phyloP scores from a whole-genome alignment of 2,113 vertebrate species.

The Steatornis caripensis region DNA sequence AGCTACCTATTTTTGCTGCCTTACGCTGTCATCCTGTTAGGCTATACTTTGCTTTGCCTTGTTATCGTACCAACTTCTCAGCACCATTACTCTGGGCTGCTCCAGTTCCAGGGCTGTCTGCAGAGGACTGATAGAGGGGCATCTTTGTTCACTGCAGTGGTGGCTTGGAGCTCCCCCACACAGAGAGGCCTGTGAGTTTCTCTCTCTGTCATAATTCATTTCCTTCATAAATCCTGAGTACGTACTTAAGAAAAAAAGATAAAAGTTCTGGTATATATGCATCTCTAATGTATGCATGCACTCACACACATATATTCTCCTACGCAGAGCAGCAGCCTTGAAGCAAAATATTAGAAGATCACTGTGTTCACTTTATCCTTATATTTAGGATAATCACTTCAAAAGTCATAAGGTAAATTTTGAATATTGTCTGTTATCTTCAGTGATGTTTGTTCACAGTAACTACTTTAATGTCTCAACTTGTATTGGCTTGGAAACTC shows the following conservation, averaged over 20 bases:
- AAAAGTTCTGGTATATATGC: not conserved
- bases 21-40: constrained; percentile 35
- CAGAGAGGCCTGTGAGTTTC: not conserved
- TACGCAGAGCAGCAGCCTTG: not conserved
- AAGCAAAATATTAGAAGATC: not conserved
- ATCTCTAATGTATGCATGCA: not conserved
- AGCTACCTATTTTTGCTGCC: constrained; percentile 56
- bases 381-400: not conserved
- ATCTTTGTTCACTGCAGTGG: not conserved
- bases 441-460: not conserved
- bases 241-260: not conserved
- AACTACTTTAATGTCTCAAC: not conserved
- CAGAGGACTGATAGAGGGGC: not conserved
- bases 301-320: not conserved
- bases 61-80: constrained; percentile 31
- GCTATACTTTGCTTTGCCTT: constrained; percentile 34
- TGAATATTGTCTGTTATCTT: not conserved
- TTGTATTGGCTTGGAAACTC: not conserved
- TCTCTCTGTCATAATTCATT: not conserved
- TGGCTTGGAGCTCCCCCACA: not conserved
- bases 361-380: not conserved
- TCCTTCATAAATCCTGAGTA: not conserved
- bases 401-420: not conserved
- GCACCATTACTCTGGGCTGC: not conserved
- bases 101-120: not conserved